Evolutionary conservation across 2,888 invertebrate species (phyloP).

Genomic region (Callosobruchus maculatus): DNA sequence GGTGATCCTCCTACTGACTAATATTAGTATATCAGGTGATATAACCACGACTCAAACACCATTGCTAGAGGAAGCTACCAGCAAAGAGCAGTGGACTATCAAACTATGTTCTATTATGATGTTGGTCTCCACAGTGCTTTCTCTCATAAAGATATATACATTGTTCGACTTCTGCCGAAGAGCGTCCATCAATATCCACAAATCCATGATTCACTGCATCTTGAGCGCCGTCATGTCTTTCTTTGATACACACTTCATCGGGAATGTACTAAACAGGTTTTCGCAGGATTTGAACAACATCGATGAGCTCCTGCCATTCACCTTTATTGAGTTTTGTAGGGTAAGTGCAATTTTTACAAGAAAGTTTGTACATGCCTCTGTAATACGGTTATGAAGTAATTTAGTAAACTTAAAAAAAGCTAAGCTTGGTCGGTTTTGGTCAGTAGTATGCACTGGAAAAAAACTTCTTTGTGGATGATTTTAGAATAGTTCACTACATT

Average conservation of each 20-base stretch:
- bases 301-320: conserved; percentile 33
- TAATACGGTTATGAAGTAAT: too few relatives aligned
- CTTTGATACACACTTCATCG: conserved; percentile 37
- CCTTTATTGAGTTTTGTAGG: conserved; percentile 24
- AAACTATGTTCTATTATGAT: conserved; percentile 20
- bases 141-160: conserved; percentile 44
- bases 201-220: conserved; percentile 30
- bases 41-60: neutral
- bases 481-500: too few relatives aligned
- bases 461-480: too few relatives aligned
- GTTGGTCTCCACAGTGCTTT: conserved; percentile 11
- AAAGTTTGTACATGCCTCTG: too few relatives aligned
- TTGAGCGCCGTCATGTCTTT: conserved; percentile 35
- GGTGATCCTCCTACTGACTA: conserved; percentile 17
- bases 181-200: conserved; percentile 53
- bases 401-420: too few relatives aligned
- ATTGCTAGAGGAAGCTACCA: conserved; percentile 1
- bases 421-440: too few relatives aligned
- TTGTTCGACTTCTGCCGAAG: conserved; percentile 73
- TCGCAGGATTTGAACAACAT: conserved; percentile 36
- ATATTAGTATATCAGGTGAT: neutral
- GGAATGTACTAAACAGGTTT: conserved; percentile 37
- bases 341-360: conserved; percentile 21
- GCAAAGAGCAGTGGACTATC: conserved; percentile 6
- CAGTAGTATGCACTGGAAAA: too few relatives aligned